Base-by-base conservation (phyloP, 2,113 vertebrate genomes). In the Cyrtonyx montezumae region DNA sequence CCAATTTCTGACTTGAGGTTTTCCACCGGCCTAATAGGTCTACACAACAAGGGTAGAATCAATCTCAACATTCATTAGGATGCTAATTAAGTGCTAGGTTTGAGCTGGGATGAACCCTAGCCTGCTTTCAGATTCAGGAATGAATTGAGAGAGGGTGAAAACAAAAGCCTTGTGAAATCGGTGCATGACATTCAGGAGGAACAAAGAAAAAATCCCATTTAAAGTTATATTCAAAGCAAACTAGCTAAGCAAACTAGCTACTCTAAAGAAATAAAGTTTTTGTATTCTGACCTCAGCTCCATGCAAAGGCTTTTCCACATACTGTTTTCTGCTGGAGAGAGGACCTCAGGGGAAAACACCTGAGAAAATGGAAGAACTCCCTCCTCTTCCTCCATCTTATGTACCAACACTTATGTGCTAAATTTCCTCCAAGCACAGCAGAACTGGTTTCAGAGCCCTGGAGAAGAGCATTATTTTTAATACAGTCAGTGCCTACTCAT, bases 71-170 rank as follows among this genome's bases (percentile, higher is more conserved):
- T 3, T 55, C 43, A 37, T 2, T 18, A 36, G 10, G 7, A 0
- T 2, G 5, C 9, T 4, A n/a, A n/a, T n/a, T n/a, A 0, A 17
- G 13, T 6, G 3, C 0, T 58, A 11, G 3, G 4, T 78, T 53
- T 51, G 45, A 84, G 13, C n/a, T 69, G 21, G 7, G 4, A 32
- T 42, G 16, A 55, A 7, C 3, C 30, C 9, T 23, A 55, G 7
- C 0, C 36, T 62, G 26, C 5, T 79, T 45, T 87, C 28, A 36
- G 32, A 75, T 73, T 68, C 22, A 28, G 1, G 21, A 13, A 17
- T 61, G 19, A 71, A 13, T 14, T 43, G 26, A 25, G 3, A 71
- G 61, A 76, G 2, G 4, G 2, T 69, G 20, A 53, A 74, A 79
- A 67, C 51, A 49, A 3, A 30, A 17, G 14, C 2, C 11, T 37